Evolutionary conservation across 2,797 vertebrate species (phyloP).

Genomic region (Loriculus beryllinus): DNA sequence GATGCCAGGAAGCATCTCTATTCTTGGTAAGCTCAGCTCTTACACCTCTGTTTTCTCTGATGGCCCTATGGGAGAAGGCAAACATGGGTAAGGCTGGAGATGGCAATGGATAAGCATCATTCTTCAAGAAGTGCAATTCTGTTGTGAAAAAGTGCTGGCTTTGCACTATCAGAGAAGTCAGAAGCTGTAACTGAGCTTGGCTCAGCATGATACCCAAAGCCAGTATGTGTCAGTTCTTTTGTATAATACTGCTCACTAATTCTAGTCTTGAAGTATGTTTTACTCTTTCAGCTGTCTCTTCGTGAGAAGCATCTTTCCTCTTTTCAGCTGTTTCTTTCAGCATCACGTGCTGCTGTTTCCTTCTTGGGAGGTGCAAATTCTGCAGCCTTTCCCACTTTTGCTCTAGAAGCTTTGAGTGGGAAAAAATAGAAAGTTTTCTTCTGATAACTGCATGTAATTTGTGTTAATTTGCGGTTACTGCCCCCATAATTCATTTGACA

Average conservation of each 20-base stretch:
- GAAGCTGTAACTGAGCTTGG: not conserved
- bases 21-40: not conserved
- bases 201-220: not conserved
- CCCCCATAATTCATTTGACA: not conserved
- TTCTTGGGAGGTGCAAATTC: not conserved
- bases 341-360: not conserved
- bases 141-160: not conserved
- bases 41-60: not conserved
- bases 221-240: not conserved
- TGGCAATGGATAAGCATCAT: rapidly evolving
- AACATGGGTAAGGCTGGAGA: rapidly evolving
- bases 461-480: not conserved
- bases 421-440: not conserved
- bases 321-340: too few relatives aligned
- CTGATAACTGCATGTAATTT: not conserved
- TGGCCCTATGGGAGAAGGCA: rapidly evolving
- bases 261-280: not conserved
- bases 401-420: not conserved
- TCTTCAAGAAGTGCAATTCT: not conserved
- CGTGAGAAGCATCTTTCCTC: too few relatives aligned
- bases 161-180: not conserved
- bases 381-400: not conserved
- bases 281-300: not conserved
- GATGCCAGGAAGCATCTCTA: not conserved
- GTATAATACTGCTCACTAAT: not conserved